These are phyloP conservation scores for Ophioderma brevispina DNA, from an alignment of 35 echinoderm and acorn worm species.

Conservation along the genomic window DNA sequence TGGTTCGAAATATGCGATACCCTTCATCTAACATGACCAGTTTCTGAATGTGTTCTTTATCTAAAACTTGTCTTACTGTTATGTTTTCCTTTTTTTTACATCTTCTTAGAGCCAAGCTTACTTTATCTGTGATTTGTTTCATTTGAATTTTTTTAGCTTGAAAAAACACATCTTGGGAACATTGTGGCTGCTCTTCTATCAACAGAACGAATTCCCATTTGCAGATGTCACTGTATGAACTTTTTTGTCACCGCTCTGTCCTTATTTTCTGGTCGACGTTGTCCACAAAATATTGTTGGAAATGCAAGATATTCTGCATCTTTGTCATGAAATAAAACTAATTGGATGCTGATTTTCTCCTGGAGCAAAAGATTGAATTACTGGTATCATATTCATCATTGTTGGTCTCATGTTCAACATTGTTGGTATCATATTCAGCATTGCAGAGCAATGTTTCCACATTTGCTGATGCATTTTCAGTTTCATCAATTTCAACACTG, in stretches of 20 bases:
- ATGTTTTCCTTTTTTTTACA: not conserved
- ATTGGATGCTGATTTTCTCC: not conserved
- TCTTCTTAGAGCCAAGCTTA: not conserved
- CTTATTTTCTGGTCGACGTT: not conserved
- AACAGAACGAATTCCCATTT: not conserved
- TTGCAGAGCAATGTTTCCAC: not conserved
- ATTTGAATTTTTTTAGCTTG: not conserved
- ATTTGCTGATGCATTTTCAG: not conserved
- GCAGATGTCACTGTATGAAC: not conserved
- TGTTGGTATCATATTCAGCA: not conserved
- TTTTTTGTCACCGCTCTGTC: not conserved
- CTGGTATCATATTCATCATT: no score
- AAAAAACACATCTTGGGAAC: not conserved
- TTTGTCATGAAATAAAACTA: not conserved
- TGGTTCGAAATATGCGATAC: constrained; percentile 25
- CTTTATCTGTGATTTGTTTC: not conserved
- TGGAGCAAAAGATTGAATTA: not conserved
- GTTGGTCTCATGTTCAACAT: no score
- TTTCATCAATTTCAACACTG: not conserved
- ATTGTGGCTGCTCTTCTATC: not conserved
- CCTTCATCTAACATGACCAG: not conserved
- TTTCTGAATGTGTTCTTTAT: not conserved
- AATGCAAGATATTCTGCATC: not conserved
- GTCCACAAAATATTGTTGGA: not conserved
- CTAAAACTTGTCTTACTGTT: not conserved